Evolutionary conservation across 92 coral and sea anemone species (phyloP).

Genomic region (Pocillopora grandis): DNA sequence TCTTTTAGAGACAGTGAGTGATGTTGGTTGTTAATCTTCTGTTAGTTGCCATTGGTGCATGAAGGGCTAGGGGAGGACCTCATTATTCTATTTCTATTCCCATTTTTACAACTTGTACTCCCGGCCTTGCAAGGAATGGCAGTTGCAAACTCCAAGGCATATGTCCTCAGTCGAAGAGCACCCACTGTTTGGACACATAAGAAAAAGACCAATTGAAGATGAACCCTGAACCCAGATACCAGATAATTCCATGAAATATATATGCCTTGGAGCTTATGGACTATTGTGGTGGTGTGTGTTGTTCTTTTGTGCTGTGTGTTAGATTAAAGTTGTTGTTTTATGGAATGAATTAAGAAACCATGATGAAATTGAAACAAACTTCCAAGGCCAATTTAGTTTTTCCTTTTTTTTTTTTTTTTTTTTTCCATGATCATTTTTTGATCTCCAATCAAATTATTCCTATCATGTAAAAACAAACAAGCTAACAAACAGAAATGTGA

Average conservation of each 20-base stretch:
- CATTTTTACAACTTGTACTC: not conserved
- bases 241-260: not conserved
- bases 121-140: conserved; percentile 39
- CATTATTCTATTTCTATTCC: not conserved
- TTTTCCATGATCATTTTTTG: too few relatives aligned
- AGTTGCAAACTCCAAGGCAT: conserved; percentile 32
- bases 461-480: too few relatives aligned
- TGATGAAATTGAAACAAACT: not conserved
- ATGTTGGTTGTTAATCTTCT: conserved; percentile 19
- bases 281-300: not conserved
- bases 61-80: conserved; percentile 5
- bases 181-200: not conserved
- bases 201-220: not conserved
- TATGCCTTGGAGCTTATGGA: conserved; percentile 19
- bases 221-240: not conserved
- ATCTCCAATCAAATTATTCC: not conserved
- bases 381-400: not conserved
- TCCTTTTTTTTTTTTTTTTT: too few relatives aligned
- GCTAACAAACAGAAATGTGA: too few relatives aligned
- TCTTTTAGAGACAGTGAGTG: too few relatives aligned
- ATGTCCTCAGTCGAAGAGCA: not conserved
- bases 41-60: conserved; percentile 17
- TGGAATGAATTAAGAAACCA: not conserved
- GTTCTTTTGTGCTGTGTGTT: not conserved
- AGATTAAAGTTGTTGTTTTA: not conserved